Percentiles rank a stretch among this genome's conserved stretches.
Evolutionary conservation across 2,797 vertebrate genomes (phyloP).

Genomic region (Artibeus jamaicensis): DNA sequence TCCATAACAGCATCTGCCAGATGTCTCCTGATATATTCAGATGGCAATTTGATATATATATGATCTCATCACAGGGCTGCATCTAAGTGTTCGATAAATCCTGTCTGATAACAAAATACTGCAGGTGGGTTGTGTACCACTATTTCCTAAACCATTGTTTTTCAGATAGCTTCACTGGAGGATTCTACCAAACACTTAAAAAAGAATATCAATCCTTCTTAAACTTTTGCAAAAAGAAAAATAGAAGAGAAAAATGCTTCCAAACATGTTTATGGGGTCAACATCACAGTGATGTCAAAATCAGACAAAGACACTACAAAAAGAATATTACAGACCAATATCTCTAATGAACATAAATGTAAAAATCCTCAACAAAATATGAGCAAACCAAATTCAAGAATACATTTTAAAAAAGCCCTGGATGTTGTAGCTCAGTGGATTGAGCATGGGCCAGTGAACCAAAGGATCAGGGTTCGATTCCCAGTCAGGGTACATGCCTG

Average conservation of each 20-base stretch:
- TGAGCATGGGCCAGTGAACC: too few relatives aligned
- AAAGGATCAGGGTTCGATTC: too few relatives aligned
- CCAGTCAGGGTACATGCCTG: too few relatives aligned
- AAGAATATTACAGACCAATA: neutral
- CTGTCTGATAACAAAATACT: too few relatives aligned
- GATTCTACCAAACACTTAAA: neutral
- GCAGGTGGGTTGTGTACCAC: fast-evolving
- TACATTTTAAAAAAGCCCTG: too few relatives aligned
- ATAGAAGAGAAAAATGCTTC: neutral
- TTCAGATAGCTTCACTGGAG: too few relatives aligned
- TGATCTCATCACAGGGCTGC: fast-evolving
- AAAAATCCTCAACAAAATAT: neutral
- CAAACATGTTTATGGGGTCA: too few relatives aligned
- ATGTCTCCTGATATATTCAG: neutral
- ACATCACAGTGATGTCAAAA: neutral
- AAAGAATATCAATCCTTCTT: neutral
- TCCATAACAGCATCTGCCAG: fast-evolving
- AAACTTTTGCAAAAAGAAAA: neutral
- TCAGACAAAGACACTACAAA: neutral
- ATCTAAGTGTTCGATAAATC: fast-evolving
- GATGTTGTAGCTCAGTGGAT: too few relatives aligned
- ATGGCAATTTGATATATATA: fast-evolving
- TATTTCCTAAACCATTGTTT: fast-evolving
- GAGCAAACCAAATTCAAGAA: neutral
- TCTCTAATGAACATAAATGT: too few relatives aligned